Conservation (phyloP, 2,888 invertebrate species). For the Leptogaster cylindrica region DNA sequence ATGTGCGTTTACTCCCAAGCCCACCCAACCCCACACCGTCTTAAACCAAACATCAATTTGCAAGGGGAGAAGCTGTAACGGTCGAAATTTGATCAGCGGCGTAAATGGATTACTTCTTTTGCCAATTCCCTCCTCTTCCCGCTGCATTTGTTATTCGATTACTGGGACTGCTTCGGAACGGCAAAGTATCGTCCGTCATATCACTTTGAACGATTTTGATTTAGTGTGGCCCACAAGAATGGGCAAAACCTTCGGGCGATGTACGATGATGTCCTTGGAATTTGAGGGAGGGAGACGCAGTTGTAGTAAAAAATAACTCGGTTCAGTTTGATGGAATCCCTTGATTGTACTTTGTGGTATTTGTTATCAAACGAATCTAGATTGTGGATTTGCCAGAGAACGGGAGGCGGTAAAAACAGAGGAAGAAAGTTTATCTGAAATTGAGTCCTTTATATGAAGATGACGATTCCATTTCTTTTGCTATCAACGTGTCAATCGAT, state of each 20-base stretch:
- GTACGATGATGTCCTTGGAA: constrained; percentile 2
- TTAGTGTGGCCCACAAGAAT: constrained; percentile 21
- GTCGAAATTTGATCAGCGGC: constrained; percentile 47
- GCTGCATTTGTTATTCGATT: constrained; percentile 40
- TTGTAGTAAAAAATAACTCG: constrained; percentile 43
- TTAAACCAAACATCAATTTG: constrained; percentile 48
- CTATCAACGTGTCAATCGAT: constrained; percentile 40
- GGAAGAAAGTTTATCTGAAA: constrained; percentile 35
- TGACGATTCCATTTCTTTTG: constrained; percentile 45
- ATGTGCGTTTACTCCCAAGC: constrained; percentile 43
- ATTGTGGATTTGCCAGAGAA: neutral
- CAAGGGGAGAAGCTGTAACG: constrained; percentile 38
- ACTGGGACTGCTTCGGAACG: constrained; percentile 30
- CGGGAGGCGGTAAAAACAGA: neutral
- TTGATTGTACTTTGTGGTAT: constrained; percentile 44
- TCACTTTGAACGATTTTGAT: constrained; percentile 31
- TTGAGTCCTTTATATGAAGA: constrained; percentile 44
- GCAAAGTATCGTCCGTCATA: constrained; percentile 2
- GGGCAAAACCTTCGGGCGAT: neutral
- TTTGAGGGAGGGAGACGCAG: constrained; percentile 1
- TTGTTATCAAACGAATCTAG: constrained; percentile 40
- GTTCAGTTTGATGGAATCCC: constrained; percentile 43
- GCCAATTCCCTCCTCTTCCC: constrained; percentile 13
- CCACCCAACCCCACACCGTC: constrained; percentile 40
- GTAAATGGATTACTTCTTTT: constrained; percentile 47